These are phyloP conservation scores for Syrrhaptes paradoxus DNA, from an alignment of 2,113 vertebrate genomes.

Conservation along the genomic window DNA sequence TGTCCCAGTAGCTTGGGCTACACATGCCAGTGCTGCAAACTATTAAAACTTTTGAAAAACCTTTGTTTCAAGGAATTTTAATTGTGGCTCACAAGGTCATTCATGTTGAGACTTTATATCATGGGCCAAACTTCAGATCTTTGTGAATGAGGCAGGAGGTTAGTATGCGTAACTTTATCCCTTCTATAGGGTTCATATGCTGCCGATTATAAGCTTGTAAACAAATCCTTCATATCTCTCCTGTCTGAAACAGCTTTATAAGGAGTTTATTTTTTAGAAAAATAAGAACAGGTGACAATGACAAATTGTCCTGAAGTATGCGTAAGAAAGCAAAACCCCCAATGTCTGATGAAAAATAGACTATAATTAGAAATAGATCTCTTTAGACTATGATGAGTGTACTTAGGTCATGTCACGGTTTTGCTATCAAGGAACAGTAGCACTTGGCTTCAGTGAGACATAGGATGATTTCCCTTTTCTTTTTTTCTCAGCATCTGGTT, in stretches of 20 bases:
- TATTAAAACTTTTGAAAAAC: slow-evolving; percentile 26
- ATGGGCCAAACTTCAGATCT: slow-evolving; percentile 49
- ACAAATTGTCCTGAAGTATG: slow-evolving; percentile 33
- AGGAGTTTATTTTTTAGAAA: neutral
- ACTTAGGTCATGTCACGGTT: neutral
- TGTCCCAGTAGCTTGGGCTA: neutral
- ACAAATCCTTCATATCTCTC: slow-evolving; percentile 35
- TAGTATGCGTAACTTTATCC: slow-evolving; percentile 46
- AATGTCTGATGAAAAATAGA: neutral
- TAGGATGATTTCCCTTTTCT: neutral
- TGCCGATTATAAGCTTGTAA: slow-evolving; percentile 62
- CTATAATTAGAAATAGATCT: neutral
- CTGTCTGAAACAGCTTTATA: slow-evolving; percentile 5
- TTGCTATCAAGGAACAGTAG: neutral
- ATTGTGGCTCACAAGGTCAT: slow-evolving; percentile 45
- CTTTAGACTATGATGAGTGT: neutral
- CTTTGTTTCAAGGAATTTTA: slow-evolving; percentile 60
- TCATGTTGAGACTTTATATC: slow-evolving; percentile 48
- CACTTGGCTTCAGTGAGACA: neutral
- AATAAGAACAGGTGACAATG: slow-evolving; percentile 15
- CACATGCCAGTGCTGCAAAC: neutral
- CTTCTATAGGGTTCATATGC: slow-evolving; percentile 33
- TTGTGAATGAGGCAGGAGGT: slow-evolving; percentile 47
- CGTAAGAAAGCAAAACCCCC: neutral
- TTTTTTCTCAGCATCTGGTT: neutral